Base-by-base conservation (phyloP, 35 echinoderm and acorn worm genomes). In the Diadema setosum region DNA sequence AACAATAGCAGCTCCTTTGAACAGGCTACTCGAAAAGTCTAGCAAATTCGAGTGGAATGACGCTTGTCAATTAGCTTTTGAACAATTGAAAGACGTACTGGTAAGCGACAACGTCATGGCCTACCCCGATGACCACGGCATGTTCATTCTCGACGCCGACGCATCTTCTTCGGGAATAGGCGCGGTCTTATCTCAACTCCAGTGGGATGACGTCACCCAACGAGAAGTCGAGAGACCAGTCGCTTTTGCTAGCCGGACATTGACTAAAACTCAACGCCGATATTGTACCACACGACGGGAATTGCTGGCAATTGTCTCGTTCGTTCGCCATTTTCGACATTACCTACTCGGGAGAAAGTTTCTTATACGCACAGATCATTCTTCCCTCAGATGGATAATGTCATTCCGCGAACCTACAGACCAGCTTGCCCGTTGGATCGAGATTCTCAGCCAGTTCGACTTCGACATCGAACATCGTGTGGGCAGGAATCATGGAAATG, bases 261-360 rank as follows among this genome's bases (percentile, higher is more conserved):
- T 91, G 16, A 42, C 60, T n/a, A 69, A 73, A 73, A 49, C 84
- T 15, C 60, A 86, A 74, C 84, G 84, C 4, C 84, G 84, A 23
- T 88, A 88, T 46, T 90, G 87, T 83, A 50, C 55, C 17, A 83
- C 87, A 8, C 49, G 87, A 41, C 45, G 69, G 2, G 87, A 90
- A 83, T 44, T 90, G 36, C 32, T 90, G 57, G 87, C 87, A 30
- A 76, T 15, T 26, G 69, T 18, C 58, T 82, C 32, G 63, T 83
- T 46, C 87, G 56, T n/a, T n/a, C n/a, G n/a, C n/a, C n/a, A n/a
- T n/a, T n/a, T n/a, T n/a, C n/a, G n/a, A n/a, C n/a, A n/a, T 29
- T 82, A 63, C 56, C 45, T 90, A 12, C 57, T 84, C 15, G 89
- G 89, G 17, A 61, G 73, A 31, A 23, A 43, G 26, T 86, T 92